A percentile compares a stretch with the other conserved stretches of the same genome.
phyloP scores from a whole-genome alignment of 2,888 invertebrate genomes.

The Aphidoletes aphidimyza region DNA sequence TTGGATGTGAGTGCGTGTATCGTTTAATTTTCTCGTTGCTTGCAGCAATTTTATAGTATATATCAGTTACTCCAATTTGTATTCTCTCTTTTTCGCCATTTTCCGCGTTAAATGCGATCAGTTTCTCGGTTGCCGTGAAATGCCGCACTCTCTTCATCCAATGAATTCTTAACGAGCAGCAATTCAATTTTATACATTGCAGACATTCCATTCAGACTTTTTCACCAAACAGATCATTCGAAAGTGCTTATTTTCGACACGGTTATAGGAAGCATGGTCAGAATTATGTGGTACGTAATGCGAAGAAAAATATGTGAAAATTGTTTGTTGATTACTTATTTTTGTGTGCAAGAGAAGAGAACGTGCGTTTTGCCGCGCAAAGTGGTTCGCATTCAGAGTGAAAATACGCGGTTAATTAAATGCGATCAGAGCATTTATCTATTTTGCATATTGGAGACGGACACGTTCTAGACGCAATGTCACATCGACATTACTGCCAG shows the following conservation, averaged over 20 bases:
- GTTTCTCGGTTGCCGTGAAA: neutral
- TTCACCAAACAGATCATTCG: neutral
- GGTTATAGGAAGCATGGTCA: neutral
- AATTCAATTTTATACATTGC: constrained; percentile 26
- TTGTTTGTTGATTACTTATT: constrained; percentile 27
- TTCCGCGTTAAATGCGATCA: neutral
- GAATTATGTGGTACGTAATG: neutral
- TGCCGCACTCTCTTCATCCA: neutral
- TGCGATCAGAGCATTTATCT: neutral
- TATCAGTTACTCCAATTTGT: constrained; percentile 48
- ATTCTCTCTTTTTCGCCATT: neutral
- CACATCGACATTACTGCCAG: neutral
- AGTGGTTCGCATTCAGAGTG: neutral
- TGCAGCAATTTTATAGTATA: constrained; percentile 18
- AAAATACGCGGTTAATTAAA: neutral
- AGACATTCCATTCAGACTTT: neutral
- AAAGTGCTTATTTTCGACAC: neutral
- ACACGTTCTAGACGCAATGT: neutral
- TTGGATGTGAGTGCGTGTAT: neutral
- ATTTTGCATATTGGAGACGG: constrained; percentile 27
- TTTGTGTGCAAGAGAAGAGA: neutral
- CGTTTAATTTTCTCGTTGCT: constrained; percentile 7
- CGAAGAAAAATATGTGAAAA: constrained; percentile 26
- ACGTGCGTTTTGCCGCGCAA: neutral
- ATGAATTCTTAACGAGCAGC: constrained; percentile 8